Evolutionary conservation across 2,888 invertebrate species (phyloP).

Genomic region (Drosophila sordidula): DNA sequence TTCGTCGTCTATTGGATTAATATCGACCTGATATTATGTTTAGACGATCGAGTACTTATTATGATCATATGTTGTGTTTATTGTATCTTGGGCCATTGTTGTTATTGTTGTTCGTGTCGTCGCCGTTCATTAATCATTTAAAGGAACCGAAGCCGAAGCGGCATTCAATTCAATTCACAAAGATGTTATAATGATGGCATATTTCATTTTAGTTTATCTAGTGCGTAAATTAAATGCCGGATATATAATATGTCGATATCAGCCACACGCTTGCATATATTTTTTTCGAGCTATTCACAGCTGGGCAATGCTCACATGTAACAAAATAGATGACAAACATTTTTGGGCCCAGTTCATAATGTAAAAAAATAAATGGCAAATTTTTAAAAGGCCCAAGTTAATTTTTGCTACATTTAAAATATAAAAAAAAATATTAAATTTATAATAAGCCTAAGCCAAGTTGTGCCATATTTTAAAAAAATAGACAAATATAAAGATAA

Average conservation of each 20-base stretch:
- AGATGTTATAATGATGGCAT: constrained; percentile 44
- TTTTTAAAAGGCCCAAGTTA: too few species aligned
- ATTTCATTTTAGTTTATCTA: constrained; percentile 49
- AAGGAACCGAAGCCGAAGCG: constrained; percentile 57
- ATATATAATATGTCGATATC: constrained; percentile 37
- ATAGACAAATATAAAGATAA: not conserved
- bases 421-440: too few species aligned
- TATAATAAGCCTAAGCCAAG: too few species aligned
- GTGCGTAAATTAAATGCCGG: constrained; percentile 67
- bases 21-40: constrained; percentile 11
- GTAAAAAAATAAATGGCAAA: not conserved
- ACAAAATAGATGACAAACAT: not conserved
- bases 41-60: constrained; percentile 26
- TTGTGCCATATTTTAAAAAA: too few species aligned
- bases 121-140: constrained; percentile 67
- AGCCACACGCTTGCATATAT: constrained; percentile 27
- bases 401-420: too few species aligned
- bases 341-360: not conserved
- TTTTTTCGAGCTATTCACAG: constrained; percentile 5
- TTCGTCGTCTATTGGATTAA: constrained; percentile 47
- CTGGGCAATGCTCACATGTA: constrained; percentile 4
- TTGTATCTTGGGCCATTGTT: constrained; percentile 37
- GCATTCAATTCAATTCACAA: constrained; percentile 46
- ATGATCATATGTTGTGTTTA: constrained; percentile 20
- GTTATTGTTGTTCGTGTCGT: constrained; percentile 35